Evolutionary conservation across 1,140 invertebrate genomes (phyloP).

Genomic region (Anoplolepis gracilipes): DNA sequence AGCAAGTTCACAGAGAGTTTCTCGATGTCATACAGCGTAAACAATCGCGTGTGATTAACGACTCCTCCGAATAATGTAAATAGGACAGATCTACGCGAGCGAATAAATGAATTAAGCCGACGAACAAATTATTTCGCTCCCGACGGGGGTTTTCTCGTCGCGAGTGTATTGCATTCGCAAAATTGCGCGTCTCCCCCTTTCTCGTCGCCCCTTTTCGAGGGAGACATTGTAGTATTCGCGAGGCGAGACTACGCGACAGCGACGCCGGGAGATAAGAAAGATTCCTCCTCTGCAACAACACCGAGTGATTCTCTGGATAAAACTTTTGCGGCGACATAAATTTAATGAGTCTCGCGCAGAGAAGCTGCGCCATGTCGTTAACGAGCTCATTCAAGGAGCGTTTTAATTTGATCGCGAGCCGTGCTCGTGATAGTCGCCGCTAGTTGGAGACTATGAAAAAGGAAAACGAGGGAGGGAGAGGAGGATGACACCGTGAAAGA

Average conservation of each 20-base stretch:
- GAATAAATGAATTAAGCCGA: slow-evolving; percentile 50
- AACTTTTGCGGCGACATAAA: slow-evolving; percentile 63
- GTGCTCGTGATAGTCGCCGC: slow-evolving; percentile 35
- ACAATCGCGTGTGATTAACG: slow-evolving; percentile 52
- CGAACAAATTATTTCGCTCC: slow-evolving; percentile 41
- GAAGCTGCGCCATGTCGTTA: slow-evolving; percentile 71
- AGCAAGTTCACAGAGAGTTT: background rate
- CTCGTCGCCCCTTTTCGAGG: background rate
- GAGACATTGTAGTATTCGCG: background rate
- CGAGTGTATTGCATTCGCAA: slow-evolving; percentile 5
- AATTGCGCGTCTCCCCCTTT: background rate
- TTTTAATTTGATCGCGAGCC: slow-evolving; percentile 74
- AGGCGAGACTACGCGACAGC: slow-evolving; percentile 28
- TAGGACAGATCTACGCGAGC: slow-evolving; percentile 25
- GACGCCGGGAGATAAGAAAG: slow-evolving; percentile 12
- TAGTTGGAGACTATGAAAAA: background rate
- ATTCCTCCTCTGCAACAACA: background rate
- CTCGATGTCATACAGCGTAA: slow-evolving; percentile 8
- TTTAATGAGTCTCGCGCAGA: slow-evolving; percentile 74
- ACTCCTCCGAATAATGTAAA: slow-evolving; percentile 36
- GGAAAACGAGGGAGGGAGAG: background rate
- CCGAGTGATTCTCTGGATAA: slow-evolving; percentile 35
- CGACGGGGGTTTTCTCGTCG: background rate
- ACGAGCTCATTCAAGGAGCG: slow-evolving; percentile 76
- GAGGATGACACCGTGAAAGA: background rate